These are phyloP conservation scores for Galerucella pusilla DNA, from an alignment of 2,888 invertebrate species.

Conservation along the genomic window DNA sequence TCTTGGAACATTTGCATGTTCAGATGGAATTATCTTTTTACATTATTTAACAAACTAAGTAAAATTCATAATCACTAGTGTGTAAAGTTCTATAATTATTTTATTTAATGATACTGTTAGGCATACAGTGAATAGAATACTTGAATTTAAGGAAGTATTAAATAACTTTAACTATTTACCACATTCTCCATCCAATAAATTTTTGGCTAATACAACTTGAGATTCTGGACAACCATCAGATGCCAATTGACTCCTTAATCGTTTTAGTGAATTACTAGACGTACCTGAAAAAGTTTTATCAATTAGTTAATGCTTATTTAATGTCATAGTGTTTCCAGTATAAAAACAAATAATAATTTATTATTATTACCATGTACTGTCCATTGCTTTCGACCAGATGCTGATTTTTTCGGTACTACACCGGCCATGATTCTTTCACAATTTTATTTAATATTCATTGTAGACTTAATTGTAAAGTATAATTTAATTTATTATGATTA, in stretches of 20 bases:
- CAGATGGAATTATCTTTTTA: neutral
- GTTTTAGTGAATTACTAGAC: slow-evolving; percentile 73
- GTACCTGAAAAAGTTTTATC: slow-evolving; percentile 67
- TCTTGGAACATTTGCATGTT: neutral
- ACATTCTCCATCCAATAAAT: slow-evolving; percentile 81
- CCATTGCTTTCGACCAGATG: slow-evolving; percentile 80
- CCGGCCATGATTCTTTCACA: slow-evolving; percentile 66
- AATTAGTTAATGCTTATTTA: neutral
- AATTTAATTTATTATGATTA: neutral
- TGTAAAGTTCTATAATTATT: neutral
- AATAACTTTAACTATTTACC: slow-evolving; percentile 68
- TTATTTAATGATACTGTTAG: neutral
- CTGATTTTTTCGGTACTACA: slow-evolving; percentile 69
- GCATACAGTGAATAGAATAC: neutral
- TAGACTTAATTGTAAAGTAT: neutral
- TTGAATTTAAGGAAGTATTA: slow-evolving; percentile 14
- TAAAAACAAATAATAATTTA: neutral
- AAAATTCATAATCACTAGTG: neutral
- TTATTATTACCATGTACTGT: slow-evolving; percentile 73
- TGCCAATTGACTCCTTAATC: slow-evolving; percentile 79
- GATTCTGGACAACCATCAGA: slow-evolving; percentile 92
- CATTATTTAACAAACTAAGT: neutral
- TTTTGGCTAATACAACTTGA: slow-evolving; percentile 87
- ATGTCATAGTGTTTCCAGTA: neutral
- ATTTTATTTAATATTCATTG: slow-evolving; percentile 26